Base-by-base conservation (phyloP, 2,797 vertebrate genomes). In the Onychomys torridus region DNA sequence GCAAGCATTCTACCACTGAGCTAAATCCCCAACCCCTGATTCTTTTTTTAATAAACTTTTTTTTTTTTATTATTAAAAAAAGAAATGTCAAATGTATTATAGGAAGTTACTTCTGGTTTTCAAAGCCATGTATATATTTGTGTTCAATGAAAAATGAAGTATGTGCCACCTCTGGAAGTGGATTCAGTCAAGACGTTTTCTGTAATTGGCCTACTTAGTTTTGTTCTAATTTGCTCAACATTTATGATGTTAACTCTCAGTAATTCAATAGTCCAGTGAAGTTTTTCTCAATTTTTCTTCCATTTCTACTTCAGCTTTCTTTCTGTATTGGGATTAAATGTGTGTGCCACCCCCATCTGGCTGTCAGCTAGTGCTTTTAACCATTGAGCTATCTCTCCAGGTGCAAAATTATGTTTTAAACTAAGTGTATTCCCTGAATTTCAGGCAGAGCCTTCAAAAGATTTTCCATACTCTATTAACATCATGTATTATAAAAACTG, bases 391-490 rank as follows among this genome's bases (percentile, higher is more conserved):
- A 25, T 71, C 71, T 93, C 94, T 93, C 55, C 49, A 90, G 85
- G 86, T 94, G 7, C 49, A 59, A 97, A 94, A 0, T 93, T 77
- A 34, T 37, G 16, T 77, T 96, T 43, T 75, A 85, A 82, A 19
- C 46, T 76, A 95, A 81, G 40, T 25, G 79, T 69, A 46, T 55
- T n/a, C 23, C 78, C 13, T 43, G 65, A 94, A 77, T 32, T 76
- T 92, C 78, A 76, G 43, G 23, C 17, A 81, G 93, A 92, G 52
- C 63, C 77, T 93, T 91, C 52, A 69, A 27, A 90, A 85, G n/a
- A 43, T 69, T 61, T 81, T 73, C 77, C 75, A 55, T 6, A 79
- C 16, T 83, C 57, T 40, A 55, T 43, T 43, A 75, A 75, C 40
- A 43, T 27, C 27, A 43, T 75, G 29, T 79, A 23, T n/a, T 34